Evolutionary conservation across 1,140 invertebrate species (phyloP).

Genomic region (Lasaia peninsularis): DNA sequence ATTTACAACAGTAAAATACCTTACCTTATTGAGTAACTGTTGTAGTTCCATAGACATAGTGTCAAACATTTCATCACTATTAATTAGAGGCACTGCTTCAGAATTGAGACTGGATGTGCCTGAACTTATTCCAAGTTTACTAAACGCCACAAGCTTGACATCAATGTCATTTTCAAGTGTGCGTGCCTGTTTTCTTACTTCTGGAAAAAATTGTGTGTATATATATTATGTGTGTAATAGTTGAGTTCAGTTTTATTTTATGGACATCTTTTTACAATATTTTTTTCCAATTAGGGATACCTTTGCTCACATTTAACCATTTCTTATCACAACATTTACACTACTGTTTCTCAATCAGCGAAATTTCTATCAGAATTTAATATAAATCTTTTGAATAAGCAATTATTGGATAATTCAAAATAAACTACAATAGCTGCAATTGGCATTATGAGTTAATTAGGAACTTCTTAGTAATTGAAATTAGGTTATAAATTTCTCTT

Average conservation of each 20-base stretch:
- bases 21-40: slow-evolving; percentile 89
- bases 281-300: neutral
- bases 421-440: too few species aligned
- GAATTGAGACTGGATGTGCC: slow-evolving; percentile 63
- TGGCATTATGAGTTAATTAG: too few species aligned
- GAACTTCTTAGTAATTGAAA: too few species aligned
- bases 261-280: too few species aligned
- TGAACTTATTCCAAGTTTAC: slow-evolving; percentile 91
- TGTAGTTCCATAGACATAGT: slow-evolving; percentile 95
- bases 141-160: slow-evolving; percentile 95
- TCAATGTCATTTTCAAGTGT: slow-evolving; percentile 98
- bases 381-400: too few species aligned
- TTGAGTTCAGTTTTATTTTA: too few species aligned
- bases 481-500: too few species aligned
- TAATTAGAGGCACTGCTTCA: slow-evolving; percentile 90
- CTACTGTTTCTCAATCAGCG: too few species aligned
- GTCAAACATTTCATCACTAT: slow-evolving; percentile 94
- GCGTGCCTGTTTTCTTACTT: slow-evolving; percentile 94
- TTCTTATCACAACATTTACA: too few species aligned
- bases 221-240: slow-evolving; percentile 16
- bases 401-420: too few species aligned
- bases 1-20: neutral
- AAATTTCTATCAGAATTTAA: too few species aligned
- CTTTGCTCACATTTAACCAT: neutral
- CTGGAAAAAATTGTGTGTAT: slow-evolving; percentile 81